These are phyloP conservation scores for Aptenodytes patagonicus DNA, from an alignment of 2,113 vertebrate genomes.

Conservation along the genomic window DNA sequence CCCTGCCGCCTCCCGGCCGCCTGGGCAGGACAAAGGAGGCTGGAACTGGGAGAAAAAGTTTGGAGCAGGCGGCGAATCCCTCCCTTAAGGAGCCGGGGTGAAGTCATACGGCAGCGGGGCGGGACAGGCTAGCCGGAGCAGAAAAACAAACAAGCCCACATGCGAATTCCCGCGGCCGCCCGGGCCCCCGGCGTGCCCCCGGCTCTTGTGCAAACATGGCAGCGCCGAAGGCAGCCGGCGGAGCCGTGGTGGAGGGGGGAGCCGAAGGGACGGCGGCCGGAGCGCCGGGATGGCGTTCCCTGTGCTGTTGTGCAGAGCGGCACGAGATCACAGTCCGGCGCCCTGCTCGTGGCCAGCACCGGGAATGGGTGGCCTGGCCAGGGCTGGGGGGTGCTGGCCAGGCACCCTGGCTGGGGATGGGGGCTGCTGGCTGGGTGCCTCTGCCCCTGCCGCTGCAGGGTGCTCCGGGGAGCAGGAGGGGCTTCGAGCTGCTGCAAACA, in stretches of 20 bases:
- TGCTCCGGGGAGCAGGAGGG: neutral
- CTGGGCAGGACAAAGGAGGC: conserved; percentile 9
- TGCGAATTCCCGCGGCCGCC: neutral
- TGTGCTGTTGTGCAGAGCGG: neutral
- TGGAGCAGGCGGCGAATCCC: neutral
- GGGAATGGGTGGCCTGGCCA: neutral
- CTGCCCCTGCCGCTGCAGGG: neutral
- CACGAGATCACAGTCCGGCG: neutral
- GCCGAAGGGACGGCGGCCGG: neutral
- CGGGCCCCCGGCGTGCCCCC: neutral
- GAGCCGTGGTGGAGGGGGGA: neutral
- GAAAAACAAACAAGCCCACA: conserved; percentile 26
- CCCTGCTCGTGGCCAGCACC: neutral
- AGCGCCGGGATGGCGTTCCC: accelerated
- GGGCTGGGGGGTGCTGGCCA: neutral
- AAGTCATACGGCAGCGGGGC: conserved; percentile 17
- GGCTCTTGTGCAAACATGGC: neutral
- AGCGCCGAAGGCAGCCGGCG: neutral
- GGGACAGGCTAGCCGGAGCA: neutral
- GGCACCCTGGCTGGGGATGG: neutral
- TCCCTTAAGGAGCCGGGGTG: neutral
- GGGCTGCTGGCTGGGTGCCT: too few species aligned
- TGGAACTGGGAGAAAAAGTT: neutral
- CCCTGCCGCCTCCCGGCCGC: neutral
- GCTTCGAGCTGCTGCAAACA: neutral